Evolutionary conservation across 2,797 vertebrate species (phyloP), one percentile per base, ranked within the genome.

Genomic region (Carduelis carduelis): DNA sequence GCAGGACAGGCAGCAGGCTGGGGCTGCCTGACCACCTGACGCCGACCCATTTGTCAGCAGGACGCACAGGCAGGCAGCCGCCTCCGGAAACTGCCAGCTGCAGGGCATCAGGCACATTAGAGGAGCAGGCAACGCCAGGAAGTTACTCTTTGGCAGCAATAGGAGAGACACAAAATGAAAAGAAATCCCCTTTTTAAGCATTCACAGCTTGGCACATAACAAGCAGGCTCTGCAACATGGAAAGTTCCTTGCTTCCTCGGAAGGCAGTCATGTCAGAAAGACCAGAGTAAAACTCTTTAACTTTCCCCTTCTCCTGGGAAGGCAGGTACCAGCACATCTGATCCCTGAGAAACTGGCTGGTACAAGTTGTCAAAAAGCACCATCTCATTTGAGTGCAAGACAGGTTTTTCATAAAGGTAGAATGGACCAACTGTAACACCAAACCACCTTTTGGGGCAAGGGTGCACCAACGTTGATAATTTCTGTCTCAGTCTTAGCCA

Each of bases 221-320:
- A 3, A 0, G 27, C 20, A 83, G n/a, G 39, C 17, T 41, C 37
- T 21, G 34, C 32, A 55, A 27, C 1, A 8, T 0, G 0, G 19
- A 30, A 83, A 82, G 34, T 18, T 30, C 50, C 14, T 44, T 6
- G 0, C 27, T 82, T 59, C 39, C 46, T 74, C 35, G 4, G 3
- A 70, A 22, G 17, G 8, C 9, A 0, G 9, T 63, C 60, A 43
- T 9, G 8, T 50, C 44, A 79, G 52, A 72, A 72, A 63, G 24
- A 60, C 3, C 11, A 68, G 14, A 72, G 17, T 24, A 64, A 82
- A 95, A 34, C 5, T 34, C 13, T 41, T 37, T 8, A 69, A n/a
- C 46, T 78, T 80, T 43, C 2, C 23, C 35, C 52, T 46, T 70
- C 41, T 49, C 15, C 47, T 50, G 17, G 57, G 37, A 88, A 81